Percentiles rank a stretch among this genome's conserved stretches.
These are phyloP conservation scores for Stomorhina lunata DNA, from an alignment of 2,888 invertebrate species.

Conservation along the genomic window DNA sequence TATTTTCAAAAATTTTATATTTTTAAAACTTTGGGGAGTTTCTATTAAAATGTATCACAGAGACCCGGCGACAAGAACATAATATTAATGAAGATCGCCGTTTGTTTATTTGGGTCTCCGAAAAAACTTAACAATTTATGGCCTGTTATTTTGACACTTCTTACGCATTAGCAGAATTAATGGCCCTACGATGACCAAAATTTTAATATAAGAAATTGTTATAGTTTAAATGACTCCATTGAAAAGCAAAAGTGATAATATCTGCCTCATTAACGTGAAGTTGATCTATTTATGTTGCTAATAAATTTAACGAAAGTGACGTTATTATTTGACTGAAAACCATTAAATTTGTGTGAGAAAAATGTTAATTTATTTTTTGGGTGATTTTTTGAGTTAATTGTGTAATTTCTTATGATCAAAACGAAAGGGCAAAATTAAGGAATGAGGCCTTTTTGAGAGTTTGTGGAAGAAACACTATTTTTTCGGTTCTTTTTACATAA, in stretches of 20 bases:
- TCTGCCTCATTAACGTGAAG: not conserved
- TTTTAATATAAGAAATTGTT: conserved; percentile 27
- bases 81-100: no score
- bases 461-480: no score
- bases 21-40: no score
- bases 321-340: not conserved
- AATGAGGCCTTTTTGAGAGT: no score
- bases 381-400: not conserved
- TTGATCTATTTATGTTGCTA: not conserved
- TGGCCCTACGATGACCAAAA: conserved; percentile 26
- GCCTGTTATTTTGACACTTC: conserved; percentile 55
- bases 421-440: no score
- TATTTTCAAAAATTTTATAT: conserved; percentile 16
- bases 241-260: not conserved
- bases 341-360: not conserved
- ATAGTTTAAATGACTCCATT: not conserved
- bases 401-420: no score
- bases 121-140: conserved; percentile 33
- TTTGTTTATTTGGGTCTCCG: not conserved
- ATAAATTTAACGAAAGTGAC: conserved; percentile 9
- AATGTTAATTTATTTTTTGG: not conserved
- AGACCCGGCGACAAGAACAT: not conserved
- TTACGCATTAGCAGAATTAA: conserved; percentile 56
- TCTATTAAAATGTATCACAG: not conserved
- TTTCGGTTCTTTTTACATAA: no score